phyloP scores from a whole-genome alignment of 2,888 invertebrate genomes.

The Pycnomerus fuliginosus region DNA sequence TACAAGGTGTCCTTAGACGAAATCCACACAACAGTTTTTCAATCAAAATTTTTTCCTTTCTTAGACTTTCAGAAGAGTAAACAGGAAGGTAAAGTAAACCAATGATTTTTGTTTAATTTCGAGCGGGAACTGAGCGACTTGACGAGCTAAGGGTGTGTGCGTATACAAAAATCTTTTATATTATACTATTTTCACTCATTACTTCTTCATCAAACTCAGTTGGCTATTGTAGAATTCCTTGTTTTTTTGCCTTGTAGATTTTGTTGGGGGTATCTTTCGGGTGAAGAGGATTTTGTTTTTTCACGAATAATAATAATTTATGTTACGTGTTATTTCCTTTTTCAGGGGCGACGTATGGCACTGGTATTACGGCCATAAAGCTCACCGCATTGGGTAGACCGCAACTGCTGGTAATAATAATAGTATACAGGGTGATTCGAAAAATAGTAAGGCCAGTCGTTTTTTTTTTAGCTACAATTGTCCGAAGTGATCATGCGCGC shows the following conservation, averaged over 20 bases:
- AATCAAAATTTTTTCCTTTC: conserved; percentile 15
- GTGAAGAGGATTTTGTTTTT: no score
- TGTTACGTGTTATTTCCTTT: conserved; percentile 32
- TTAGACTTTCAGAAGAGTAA: conserved; percentile 41
- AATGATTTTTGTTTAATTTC: background rate
- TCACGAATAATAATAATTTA: background rate
- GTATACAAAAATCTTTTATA: no score
- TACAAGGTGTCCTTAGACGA: background rate
- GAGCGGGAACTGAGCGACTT: no score
- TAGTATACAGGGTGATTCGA: no score
- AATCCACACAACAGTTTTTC: background rate
- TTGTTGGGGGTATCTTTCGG: background rate
- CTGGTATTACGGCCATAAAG: conserved; percentile 96
- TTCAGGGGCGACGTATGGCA: conserved; percentile 87
- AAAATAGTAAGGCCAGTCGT: no score
- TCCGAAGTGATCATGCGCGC: conserved; percentile 97
- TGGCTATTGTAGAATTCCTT: background rate
- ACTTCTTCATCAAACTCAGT: background rate
- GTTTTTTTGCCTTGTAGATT: background rate
- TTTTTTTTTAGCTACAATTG: conserved; percentile 84
- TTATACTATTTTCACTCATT: background rate
- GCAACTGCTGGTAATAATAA: conserved; percentile 90
- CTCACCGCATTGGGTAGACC: conserved; percentile 96
- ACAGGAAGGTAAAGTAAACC: conserved; percentile 26
- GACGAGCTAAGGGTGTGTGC: no score